Base-by-base conservation (phyloP, 2,113 vertebrate genomes). In the Oplegnathus fasciatus region DNA sequence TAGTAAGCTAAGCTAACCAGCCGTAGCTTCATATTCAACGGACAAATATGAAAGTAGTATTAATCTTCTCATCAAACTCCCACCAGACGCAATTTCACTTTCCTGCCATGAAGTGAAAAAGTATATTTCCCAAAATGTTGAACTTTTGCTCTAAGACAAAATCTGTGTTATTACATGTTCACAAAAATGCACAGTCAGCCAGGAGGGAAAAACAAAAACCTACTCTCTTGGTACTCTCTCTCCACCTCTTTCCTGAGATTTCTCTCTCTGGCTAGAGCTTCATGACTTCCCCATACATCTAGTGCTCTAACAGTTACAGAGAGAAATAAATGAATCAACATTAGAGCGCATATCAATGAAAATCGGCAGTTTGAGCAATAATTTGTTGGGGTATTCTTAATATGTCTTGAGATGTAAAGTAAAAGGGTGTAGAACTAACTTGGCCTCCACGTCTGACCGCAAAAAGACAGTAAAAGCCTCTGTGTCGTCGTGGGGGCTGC, bases 381-480 rank as follows among this genome's bases (percentile, higher is more conserved):
- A 28, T 18, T 1, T 44, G 6, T 34, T 65, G 15, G 37, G 28
- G 18, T 20, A 28, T 34, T 60, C 3, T n/a, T 6, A 22, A 44
- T 5, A 34, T 72, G 0, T 61, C 22, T 28, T n/a, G n/a, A n/a
- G n/a, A n/a, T n/a, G n/a, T n/a, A 46, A 71, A 67, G 6, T 3
- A 58, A 48, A 68, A 85, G 3, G 15, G 22, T 26, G 22, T 17
- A 7, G 67, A 24, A 94, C 97, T 96, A 94, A 99, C 98, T 99
- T 99, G 87, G 97, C 95, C 82, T 99, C 98, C 32, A 99, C 97
- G 24, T 99, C 98, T 0, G 98, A 98, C 74, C 98, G 97, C 91
- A 99, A 85, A 84, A 97, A 99, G 15, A 99, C 98, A 1, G 98
- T 99, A 89, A 99, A 99, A 26, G 97, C 97, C 86, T 99, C 98